Conservation (phyloP, 2,888 invertebrate species). For the Ormyrus thymus region DNA sequence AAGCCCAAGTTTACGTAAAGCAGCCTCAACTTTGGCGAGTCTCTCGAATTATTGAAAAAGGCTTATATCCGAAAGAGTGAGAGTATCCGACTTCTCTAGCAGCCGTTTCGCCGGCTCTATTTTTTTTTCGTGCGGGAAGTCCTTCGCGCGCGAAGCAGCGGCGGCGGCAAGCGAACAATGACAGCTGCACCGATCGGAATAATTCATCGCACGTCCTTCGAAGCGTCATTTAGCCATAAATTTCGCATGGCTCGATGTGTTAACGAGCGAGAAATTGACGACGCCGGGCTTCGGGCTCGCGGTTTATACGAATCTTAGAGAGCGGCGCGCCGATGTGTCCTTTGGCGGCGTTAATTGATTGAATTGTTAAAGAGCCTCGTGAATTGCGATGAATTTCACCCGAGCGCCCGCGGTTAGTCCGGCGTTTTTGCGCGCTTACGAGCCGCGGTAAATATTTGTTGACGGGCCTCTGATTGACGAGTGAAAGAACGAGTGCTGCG, state of each 20-base stretch:
- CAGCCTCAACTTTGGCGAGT: background rate
- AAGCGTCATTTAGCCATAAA: slow-evolving; percentile 47
- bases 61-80: too few species aligned
- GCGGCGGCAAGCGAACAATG: background rate
- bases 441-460: too few species aligned
- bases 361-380: slow-evolving; percentile 20
- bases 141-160: slow-evolving; percentile 25
- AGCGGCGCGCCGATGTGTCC: slow-evolving; percentile 1
- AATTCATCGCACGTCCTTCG: slow-evolving; percentile 49
- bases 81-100: too few species aligned
- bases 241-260: slow-evolving; percentile 23
- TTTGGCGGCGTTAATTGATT: slow-evolving; percentile 26
- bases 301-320: slow-evolving; percentile 14
- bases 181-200: slow-evolving; percentile 24
- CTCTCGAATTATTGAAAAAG: background rate
- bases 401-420: background rate
- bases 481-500: background rate
- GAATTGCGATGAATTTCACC: slow-evolving; percentile 15
- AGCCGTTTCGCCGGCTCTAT: background rate
- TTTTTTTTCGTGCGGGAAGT: background rate
- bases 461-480: too few species aligned
- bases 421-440: too few species aligned
- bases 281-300: background rate
- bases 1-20: too few species aligned
- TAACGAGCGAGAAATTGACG: slow-evolving; percentile 60